Conservation (phyloP, 2,888 invertebrate species). For the Tetranychus truncatus region DNA sequence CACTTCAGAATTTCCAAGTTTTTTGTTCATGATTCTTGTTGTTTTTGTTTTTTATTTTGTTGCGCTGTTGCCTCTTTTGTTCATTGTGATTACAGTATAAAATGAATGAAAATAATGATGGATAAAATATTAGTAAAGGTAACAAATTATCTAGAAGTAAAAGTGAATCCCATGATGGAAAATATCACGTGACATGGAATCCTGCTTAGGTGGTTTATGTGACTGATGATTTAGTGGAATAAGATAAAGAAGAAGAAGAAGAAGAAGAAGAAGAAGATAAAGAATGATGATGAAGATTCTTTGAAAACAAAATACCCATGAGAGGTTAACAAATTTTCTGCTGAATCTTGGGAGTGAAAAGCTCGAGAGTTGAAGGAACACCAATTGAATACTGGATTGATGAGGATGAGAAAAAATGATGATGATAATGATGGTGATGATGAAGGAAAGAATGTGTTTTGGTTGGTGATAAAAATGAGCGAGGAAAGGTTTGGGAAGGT, state of each 20-base stretch:
- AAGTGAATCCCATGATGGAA: background rate
- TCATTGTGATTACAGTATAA: background rate
- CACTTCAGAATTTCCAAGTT: background rate
- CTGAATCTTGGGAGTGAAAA: background rate
- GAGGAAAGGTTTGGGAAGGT: no score
- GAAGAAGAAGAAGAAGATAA: background rate
- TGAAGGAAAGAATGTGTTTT: background rate
- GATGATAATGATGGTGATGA: background rate
- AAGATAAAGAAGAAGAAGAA: no score
- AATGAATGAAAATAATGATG: background rate
- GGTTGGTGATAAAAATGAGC: background rate
- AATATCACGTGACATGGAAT: background rate
- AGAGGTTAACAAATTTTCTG: background rate
- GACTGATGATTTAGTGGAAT: background rate
- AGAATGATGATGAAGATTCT: background rate
- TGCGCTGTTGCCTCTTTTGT: no score
- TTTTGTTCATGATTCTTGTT: no score
- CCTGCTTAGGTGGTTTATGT: background rate
- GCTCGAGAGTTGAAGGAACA: background rate
- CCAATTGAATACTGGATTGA: background rate
- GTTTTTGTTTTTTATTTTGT: no score
- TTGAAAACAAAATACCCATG: background rate
- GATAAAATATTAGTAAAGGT: background rate
- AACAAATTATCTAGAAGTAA: background rate
- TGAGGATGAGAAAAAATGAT: background rate